Evolutionary conservation across 2,113 vertebrate species (phyloP).

Genomic region (Pseudolaguvia tuberculata): DNA sequence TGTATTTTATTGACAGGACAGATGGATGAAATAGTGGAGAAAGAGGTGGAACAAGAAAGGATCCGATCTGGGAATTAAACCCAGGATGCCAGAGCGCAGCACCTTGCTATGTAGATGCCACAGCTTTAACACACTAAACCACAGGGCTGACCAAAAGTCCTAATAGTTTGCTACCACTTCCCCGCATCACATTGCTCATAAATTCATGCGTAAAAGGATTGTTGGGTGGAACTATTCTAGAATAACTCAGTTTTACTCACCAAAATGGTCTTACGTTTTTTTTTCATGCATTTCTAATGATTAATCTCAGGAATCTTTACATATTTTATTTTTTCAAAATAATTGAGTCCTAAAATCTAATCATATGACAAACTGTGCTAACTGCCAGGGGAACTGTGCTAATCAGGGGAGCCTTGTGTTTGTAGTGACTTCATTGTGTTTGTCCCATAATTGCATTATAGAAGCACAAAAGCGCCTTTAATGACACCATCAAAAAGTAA

Average conservation of each 20-base stretch:
- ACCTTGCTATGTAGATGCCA: too few relatives aligned
- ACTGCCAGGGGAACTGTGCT: conserved; percentile 10
- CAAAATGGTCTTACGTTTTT: not conserved
- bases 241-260: not conserved
- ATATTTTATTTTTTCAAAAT: not conserved
- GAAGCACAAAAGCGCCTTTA: conserved; percentile 53
- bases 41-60: too few relatives aligned
- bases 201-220: not conserved
- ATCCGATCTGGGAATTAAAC: too few relatives aligned
- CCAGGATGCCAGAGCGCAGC: too few relatives aligned
- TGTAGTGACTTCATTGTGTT: conserved; percentile 52
- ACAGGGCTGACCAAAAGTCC: too few relatives aligned
- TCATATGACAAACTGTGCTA: conserved; percentile 27
- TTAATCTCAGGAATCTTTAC: not conserved
- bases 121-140: too few relatives aligned
- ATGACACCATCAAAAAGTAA: conserved; percentile 59
- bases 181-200: not conserved
- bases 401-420: conserved; percentile 47
- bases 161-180: too few relatives aligned
- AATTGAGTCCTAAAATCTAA: not conserved
- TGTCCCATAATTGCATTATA: conserved; percentile 60
- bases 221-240: not conserved
- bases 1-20: too few relatives aligned
- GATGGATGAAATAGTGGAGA: too few relatives aligned
- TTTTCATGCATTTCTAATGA: not conserved